Base-by-base conservation (phyloP, 2,888 invertebrate species). In the Leucania comma region DNA sequence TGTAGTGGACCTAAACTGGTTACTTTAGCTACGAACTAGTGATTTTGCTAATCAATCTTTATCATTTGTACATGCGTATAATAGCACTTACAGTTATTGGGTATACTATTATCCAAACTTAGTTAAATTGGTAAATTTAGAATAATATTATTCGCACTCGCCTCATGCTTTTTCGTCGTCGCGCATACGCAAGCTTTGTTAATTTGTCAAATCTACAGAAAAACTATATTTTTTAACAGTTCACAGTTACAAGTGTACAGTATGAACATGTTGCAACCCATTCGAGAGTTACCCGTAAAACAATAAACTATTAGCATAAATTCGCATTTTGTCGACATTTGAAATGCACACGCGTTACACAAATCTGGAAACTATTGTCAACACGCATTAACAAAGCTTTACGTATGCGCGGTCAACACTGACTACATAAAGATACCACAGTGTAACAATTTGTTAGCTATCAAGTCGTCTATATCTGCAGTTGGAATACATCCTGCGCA, bases 61-160 rank as follows among this genome's bases (percentile, higher is more conserved):
- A 92, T 91, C 90, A 86, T 94, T 95, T 95, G 94, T 95, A 95
- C 95, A 95, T 92, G 93, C 92, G 87, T 92, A 89, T 92, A 93
- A 91, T 92, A 93, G 93, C 94, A 92, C 93, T 94, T 94, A 92
- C 87, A 81, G 80, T 90, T 89, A 90, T 90, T 88, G 92, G 82
- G 76, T 88, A 91, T 93, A 93, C 88, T 82, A 87, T 90, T 51
- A 87, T 90, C 88, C 89, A 82, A 92, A 90, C 90, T 89, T 90
- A 92, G 87, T 87, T 86, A 87, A 91, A 90, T 90, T 90, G 88
- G 90, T 93, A 93, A 29, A 92, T 94, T 94, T 94, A 93, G 94
- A 94, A 93, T 93, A 94, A 93, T 92, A 87, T 83, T 60, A 73
- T 75, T 72, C 57, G 70, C 77, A 69, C 70, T 81, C 69, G 78